These are phyloP conservation scores for Decapterus maruadsi DNA, from an alignment of 2,797 vertebrate genomes.

Conservation along the genomic window DNA sequence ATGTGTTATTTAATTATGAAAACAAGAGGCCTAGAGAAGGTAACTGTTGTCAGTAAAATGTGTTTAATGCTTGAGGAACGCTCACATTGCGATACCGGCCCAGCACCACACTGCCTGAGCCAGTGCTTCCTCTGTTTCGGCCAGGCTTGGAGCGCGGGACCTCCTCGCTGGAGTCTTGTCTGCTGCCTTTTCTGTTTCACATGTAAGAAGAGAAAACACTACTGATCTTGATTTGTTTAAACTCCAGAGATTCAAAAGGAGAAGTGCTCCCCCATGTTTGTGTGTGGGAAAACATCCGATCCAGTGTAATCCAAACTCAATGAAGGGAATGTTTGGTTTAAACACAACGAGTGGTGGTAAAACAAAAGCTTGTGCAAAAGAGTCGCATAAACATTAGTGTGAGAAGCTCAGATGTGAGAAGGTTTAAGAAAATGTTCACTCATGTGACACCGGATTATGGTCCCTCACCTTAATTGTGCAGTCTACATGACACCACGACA, in stretches of 20 bases:
- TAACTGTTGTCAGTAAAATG: neutral
- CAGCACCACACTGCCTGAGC: conserved; percentile 93
- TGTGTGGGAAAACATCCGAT: conserved; percentile 5
- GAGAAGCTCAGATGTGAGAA: neutral
- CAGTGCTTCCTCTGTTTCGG: conserved; percentile 90
- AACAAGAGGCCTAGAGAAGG: neutral
- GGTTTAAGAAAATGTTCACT: neutral
- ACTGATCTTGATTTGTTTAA: conserved; percentile 10
- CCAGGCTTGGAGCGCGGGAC: conserved; percentile 79
- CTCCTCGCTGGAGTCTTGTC: conserved; percentile 33
- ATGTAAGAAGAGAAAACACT: conserved; percentile 2
- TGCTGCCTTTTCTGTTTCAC: conserved; percentile 75
- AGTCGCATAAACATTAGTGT: neutral
- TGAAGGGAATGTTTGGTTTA: conserved; percentile 11
- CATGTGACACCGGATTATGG: conserved; percentile 25
- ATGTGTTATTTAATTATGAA: neutral
- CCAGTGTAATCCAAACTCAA: conserved; percentile 5
- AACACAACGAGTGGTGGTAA: neutral
- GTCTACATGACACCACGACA: conserved; percentile 46
- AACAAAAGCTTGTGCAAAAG: neutral
- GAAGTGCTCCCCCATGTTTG: neutral
- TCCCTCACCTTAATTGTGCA: neutral
- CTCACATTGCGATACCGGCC: conserved; percentile 90
- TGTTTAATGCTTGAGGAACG: neutral
- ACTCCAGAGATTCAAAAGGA: neutral